These are phyloP conservation scores for Ageneiosus marmoratus DNA, from an alignment of 2,113 vertebrate genomes.

Conservation along the genomic window DNA sequence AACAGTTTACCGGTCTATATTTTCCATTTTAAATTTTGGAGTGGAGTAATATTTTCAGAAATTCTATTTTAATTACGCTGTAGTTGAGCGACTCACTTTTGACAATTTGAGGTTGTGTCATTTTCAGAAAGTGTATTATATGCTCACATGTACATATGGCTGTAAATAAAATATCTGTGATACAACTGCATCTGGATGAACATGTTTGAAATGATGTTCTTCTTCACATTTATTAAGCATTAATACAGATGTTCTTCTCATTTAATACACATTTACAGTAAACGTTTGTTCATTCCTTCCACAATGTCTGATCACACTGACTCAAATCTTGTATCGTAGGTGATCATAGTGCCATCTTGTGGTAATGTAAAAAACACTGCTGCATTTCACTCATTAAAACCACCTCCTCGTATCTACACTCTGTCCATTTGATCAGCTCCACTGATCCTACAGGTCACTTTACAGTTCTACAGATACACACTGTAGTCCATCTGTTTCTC, in stretches of 20 bases:
- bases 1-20: constrained; percentile 30
- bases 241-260: not conserved
- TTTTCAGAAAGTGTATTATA: constrained; percentile 12
- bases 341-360: not conserved
- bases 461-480: too few species aligned
- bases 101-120: not conserved
- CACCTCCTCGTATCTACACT: too few species aligned
- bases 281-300: not conserved
- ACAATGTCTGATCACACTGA: not conserved
- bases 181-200: not conserved
- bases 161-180: constrained; percentile 26
- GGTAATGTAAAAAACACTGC: not conserved
- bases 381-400: too few species aligned
- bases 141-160: constrained; percentile 2
- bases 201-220: not conserved
- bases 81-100: not conserved
- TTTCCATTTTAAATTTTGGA: constrained; percentile 13
- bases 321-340: not conserved
- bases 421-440: too few species aligned
- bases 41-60: constrained; percentile 29
- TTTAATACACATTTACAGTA: not conserved
- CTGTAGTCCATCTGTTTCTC: too few species aligned
- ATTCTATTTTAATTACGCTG: constrained; percentile 16
- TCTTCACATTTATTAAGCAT: not conserved
- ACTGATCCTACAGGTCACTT: too few species aligned